Base-by-base conservation (phyloP, 1,140 invertebrate genomes). In the Euwallacea fornicatus region DNA sequence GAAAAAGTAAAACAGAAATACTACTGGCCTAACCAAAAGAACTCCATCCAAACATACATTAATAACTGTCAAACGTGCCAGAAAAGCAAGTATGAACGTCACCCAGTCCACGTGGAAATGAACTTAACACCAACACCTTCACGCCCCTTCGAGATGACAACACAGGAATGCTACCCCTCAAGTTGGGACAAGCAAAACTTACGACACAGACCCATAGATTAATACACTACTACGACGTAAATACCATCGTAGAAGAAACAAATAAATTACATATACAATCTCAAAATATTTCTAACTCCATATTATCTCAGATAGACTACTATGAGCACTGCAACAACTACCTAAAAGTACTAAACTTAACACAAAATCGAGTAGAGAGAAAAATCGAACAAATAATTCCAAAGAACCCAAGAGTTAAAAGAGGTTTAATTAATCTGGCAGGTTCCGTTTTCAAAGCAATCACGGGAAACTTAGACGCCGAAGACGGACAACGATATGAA, bases 371-470 rank as follows among this genome's bases (percentile, higher is more conserved):
- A 61, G 69, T 55, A 71, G 66, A 74, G 60, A 73, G 8, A 62
- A 75, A 74, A 60, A 73, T 63, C 46, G 68, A 21, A 68, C 72
- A 74, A 75, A 75, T 63, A 66, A 65, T 76, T 70, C 73, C 63
- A 55, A 70, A 63, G 74, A 70, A 54, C 56, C 73, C 73, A 71
- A 66, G 74, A 60, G 33, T 21, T 46, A 79, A 76, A 64, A 65
- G 77, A 73, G 77, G 75, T 15, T 72, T 78, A 72, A 76, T 78
- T 16, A 76, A 77, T 70, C 73, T 72, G 2, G 54, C 76, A 73
- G 76, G 76, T 11, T 74, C 69, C 50, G 56, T 79, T 16, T 75
- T 79, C 8, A 78, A 78, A 71, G 44, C 71, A 16, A 73, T 77
- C 2, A 76, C 74, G 21, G 21, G 21, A 33, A 33, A 33, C 21